These are phyloP conservation scores for Scaptodrosophila lebanonensis DNA, from an alignment of 1,140 invertebrate species.

Conservation along the genomic window DNA sequence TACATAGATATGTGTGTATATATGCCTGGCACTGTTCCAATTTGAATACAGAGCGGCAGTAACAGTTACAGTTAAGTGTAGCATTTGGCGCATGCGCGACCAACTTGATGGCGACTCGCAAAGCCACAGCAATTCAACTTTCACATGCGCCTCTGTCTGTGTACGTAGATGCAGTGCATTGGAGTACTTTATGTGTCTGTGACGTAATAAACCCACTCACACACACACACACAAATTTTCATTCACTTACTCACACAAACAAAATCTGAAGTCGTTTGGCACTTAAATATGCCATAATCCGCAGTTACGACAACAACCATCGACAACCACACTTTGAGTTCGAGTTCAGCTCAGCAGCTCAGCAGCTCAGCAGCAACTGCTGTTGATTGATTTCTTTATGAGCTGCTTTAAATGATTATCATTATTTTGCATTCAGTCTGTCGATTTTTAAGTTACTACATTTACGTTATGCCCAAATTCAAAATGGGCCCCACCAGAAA, in stretches of 20 bases:
- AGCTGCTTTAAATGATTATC: conserved; percentile 35
- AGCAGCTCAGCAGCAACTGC: conserved; percentile 14
- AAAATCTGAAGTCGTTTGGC: conserved; percentile 29
- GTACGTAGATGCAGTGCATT: conserved; percentile 50
- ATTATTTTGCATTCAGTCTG: conserved; percentile 68
- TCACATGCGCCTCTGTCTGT: conserved; percentile 51
- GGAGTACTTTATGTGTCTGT: conserved; percentile 39
- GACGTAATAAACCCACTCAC: conserved; percentile 40
- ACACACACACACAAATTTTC: conserved; percentile 3
- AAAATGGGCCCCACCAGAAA: conserved; percentile 34
- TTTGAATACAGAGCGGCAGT: conserved; percentile 51
- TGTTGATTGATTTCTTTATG: conserved; percentile 62
- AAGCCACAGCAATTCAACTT: conserved; percentile 47
- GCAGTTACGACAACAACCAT: conserved; percentile 35
- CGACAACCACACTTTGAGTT: conserved; percentile 16
- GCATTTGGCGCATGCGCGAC: conserved; percentile 6
- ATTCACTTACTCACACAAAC: conserved; percentile 13
- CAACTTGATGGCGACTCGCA: conserved; percentile 1
- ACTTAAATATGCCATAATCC: conserved; percentile 52
- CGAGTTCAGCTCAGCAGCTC: conserved; percentile 3
- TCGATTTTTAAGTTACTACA: conserved; percentile 32
- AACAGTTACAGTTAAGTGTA: conserved; percentile 7
- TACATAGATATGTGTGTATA: too few relatives aligned
- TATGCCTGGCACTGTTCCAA: conserved; percentile 41
- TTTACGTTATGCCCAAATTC: conserved; percentile 22